Evolutionary conservation across 92 coral and sea anemone species (phyloP), one percentile per base, ranked within the genome.

Genomic region (Paragorgia papillata): DNA sequence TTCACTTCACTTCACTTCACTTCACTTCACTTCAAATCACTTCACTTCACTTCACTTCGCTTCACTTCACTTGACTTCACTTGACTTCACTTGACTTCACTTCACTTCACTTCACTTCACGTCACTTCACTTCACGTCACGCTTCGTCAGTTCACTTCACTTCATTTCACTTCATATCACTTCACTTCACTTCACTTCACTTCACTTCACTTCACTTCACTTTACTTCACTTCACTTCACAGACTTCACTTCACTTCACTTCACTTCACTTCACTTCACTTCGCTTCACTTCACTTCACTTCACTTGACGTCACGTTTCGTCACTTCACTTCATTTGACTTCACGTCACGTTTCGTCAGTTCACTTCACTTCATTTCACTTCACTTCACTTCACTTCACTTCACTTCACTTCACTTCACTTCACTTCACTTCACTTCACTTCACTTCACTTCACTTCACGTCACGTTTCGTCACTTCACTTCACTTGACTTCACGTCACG

Each of bases 41-140:
- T n/a, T n/a, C n/a, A n/a, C n/a, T n/a, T n/a, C n/a, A n/a, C n/a
- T n/a, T n/a, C n/a, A n/a, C n/a, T n/a, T n/a, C n/a, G n/a, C n/a
- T n/a, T n/a, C n/a, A n/a, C n/a, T n/a, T n/a, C n/a, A n/a, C n/a
- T n/a, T n/a, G n/a, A n/a, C n/a, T n/a, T n/a, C n/a, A n/a, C n/a
- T n/a, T n/a, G n/a, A n/a, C n/a, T n/a, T n/a, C n/a, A 67, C 59
- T 67, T 14, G 17, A 67, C 31, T 67, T 14, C 33, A 67, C 75
- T n/a, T 41, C 57, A 41, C 28, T 34, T 44, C 31, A 39, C 75
- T 17, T 51, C 26, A 51, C 58, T 51, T 51, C 26, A 51, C n/a
- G 5, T 51, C 55, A 17, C 75, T 66, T n/a, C 26, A 9, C 51
- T 66, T 66, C 24, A 51, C 58, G 5, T 3, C 21, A 51, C 21